Evolutionary conservation across 2,113 vertebrate species (phyloP).

Genomic region (Heteronetta atricapilla): DNA sequence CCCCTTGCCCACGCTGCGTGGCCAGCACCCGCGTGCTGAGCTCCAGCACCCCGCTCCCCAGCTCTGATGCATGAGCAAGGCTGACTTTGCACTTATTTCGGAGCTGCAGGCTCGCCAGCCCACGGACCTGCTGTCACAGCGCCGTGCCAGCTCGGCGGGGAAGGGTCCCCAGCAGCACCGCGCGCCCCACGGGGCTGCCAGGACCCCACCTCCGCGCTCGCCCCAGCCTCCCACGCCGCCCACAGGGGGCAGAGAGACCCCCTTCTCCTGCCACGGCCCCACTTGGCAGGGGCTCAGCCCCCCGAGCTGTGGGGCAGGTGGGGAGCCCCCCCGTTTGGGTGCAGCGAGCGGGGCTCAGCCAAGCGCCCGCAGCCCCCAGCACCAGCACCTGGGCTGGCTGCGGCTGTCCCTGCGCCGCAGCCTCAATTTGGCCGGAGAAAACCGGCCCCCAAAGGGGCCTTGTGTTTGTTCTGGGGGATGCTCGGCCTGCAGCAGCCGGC

Average conservation of each 20-base stretch:
- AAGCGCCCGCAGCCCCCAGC: background rate
- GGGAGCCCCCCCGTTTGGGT: no score
- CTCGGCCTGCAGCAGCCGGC: background rate
- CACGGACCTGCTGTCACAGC: conserved; percentile 37
- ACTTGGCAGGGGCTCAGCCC: no score
- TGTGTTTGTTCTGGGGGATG: background rate
- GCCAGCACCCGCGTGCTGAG: rapidly evolving
- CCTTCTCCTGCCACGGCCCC: background rate
- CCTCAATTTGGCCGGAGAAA: background rate
- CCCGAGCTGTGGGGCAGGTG: no score
- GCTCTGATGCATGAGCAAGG: background rate
- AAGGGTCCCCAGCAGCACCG: background rate
- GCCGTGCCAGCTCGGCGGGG: rapidly evolving
- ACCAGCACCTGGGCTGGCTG: background rate
- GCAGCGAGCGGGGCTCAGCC: no score
- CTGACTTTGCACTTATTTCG: background rate
- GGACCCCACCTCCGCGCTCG: background rate
- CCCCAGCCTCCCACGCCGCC: background rate
- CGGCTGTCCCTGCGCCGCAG: no score
- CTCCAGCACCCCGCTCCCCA: background rate
- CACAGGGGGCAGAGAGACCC: background rate
- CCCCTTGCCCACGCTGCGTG: background rate
- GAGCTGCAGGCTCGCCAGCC: background rate
- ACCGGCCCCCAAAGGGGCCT: background rate
- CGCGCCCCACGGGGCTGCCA: background rate